These are phyloP conservation scores for Vespertilio murinus DNA, from an alignment of 2,797 vertebrate species.

Conservation along the genomic window DNA sequence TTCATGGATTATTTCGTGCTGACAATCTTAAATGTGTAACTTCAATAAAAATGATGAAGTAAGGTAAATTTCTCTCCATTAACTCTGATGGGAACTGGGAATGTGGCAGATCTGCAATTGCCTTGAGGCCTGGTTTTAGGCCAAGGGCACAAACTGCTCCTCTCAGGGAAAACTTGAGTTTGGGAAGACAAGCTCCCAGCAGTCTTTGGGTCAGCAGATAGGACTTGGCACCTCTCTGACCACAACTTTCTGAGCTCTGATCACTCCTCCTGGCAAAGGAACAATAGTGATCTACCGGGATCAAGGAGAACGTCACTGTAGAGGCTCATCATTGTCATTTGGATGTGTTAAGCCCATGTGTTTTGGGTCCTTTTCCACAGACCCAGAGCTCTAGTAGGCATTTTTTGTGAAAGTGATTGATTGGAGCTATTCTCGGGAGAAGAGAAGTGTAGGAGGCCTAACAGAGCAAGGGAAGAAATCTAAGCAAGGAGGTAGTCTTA, in stretches of 20 bases:
- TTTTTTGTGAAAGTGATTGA: background rate
- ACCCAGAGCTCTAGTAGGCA: background rate
- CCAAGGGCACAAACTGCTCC: background rate
- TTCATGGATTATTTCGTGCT: slow-evolving; percentile 16
- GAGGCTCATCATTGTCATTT: background rate
- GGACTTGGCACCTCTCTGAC: background rate
- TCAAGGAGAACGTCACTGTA: rapidly evolving
- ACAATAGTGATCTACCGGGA: background rate
- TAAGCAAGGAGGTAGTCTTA: background rate
- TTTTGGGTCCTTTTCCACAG: background rate
- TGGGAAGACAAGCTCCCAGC: background rate
- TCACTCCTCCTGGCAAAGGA: background rate
- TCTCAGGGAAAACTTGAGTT: background rate
- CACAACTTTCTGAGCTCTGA: background rate
- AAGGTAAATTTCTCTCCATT: slow-evolving; percentile 27
- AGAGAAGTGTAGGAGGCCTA: background rate
- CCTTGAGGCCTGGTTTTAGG: slow-evolving; percentile 3
- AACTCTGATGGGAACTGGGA: background rate
- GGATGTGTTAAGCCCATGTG: background rate
- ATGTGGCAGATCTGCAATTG: background rate
- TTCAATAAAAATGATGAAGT: background rate
- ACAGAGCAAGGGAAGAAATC: background rate
- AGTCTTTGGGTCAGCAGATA: background rate
- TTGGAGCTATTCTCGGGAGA: background rate
- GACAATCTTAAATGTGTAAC: background rate